Evolutionary conservation across 2,113 vertebrate species (phyloP), one percentile per base, ranked within the genome.

Genomic region (Sinosuthora webbiana): DNA sequence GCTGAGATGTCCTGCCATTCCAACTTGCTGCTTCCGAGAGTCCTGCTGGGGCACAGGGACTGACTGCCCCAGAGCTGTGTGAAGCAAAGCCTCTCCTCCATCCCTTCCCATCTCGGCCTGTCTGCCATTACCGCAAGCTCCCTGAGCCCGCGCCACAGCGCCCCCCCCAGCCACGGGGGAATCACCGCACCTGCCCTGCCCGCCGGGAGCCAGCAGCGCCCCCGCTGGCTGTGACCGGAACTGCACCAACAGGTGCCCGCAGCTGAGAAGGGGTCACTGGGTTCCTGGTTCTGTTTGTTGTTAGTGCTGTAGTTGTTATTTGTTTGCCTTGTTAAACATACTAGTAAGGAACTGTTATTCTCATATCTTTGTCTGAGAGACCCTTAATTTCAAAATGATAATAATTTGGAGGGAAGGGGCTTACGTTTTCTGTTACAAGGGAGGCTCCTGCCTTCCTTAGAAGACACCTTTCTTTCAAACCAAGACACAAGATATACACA

Each of bases 21-120:
- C 22, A 33, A 3, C 22, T 14, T 33, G 25, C 7, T 69, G n/a
- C 13, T 37, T 4, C 67, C 1, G 1, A 17, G 50, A 42, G 12
- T 55, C 22, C 30, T 33, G 50, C 30, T 8, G 37, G 9, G 50
- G 5, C 28, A 31, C 8, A 0, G 4, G 21, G 49, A 31, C 9
- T 11, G 2, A 15, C 19, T 23, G 68, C 28, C 28, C 35, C 28
- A 13, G 21, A 35, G 50, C 10, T 42, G 12, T 25, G 37, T 42
- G 50, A 33, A 8, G 15, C 21, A 24, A 25, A 14, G 30, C 30
- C 37, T 42, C 37, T 25, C 11, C 3, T 3, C 30, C 28, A 25
- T 8, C 21, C 15, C 21, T 8, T 10, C 37, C 50, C 6, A 0
- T 2, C 27, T 9, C 4, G 9, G 45, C 67, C 18, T 0, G 9